Base-by-base conservation (phyloP, 2,797 vertebrate genomes). In the Heliangelus exortis region DNA sequence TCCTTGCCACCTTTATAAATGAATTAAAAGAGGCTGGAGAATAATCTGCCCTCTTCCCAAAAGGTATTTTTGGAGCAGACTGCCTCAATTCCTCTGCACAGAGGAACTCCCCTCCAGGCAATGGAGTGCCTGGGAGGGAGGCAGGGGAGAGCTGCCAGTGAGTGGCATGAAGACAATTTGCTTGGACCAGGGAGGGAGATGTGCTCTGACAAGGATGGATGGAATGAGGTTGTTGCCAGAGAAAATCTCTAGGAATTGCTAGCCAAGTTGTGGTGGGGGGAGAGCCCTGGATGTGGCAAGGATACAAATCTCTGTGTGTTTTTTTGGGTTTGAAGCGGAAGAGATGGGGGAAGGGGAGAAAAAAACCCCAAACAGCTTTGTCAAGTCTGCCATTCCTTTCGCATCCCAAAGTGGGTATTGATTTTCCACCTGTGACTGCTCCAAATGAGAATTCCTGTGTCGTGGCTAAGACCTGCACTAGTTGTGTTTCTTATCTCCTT, bases 391-490 rank as follows among this genome's bases (percentile, higher is more conserved):
- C 83, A 87, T 87, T 96, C 91, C 92, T 93, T 97, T 95, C 92
- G 94, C 94, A 96, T 97, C 75, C 55, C 66, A 62, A 94, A 95
- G 85, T 50, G 53, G 95, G 84, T 96, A 97, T 97, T 97, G 98
- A 98, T 98, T 98, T 97, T 97, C 96, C 77, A 96, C 95, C 95
- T 93, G 16, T 96, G 96, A 96, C 95, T 95, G 93, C 95, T 97
- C 73, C 78, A 97, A 97, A 97, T 97, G 97, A 97, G 95, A 96
- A 97, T 97, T 97, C 96, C 96, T 97, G 92, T 93, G 95, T 92
- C 21, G 67, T 94, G 36, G 92, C 89, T 29, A 67, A 92, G 74
- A 86, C 96, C 84, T 28, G 87, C 68, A n/a, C 96, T 92, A 36
- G 90, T 94, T 28, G 13, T 92, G 95, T 96, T 90, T 15, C 96